Evolutionary conservation across 2,797 vertebrate species (phyloP).

Genomic region (Darevskia mixta): DNA sequence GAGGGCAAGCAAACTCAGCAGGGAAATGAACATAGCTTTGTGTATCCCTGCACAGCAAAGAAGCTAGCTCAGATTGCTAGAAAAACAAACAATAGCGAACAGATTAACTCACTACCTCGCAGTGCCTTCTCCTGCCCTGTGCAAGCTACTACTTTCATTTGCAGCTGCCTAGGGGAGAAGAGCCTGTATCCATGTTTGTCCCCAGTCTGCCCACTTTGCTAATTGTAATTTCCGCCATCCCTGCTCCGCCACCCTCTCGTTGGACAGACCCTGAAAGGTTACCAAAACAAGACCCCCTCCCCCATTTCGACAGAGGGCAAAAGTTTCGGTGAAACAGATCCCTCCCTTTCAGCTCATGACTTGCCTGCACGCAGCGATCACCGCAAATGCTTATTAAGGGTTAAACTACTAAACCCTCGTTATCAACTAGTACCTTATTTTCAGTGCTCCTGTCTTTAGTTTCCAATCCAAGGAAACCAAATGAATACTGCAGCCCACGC

Average conservation of each 20-base stretch:
- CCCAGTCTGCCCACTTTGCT: neutral
- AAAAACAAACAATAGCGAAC: slow-evolving; percentile 59
- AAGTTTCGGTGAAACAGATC: neutral
- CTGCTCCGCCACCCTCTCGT: neutral
- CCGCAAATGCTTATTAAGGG: neutral
- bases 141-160: slow-evolving; percentile 19
- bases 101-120: slow-evolving; percentile 52
- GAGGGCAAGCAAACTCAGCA: slow-evolving; percentile 62
- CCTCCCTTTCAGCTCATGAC: neutral
- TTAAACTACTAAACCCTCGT: neutral
- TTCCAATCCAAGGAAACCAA: slow-evolving; percentile 1
- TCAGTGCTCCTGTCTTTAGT: neutral
- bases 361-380: neutral
- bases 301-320: neutral
- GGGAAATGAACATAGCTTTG: slow-evolving; percentile 37
- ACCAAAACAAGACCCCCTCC: neutral
- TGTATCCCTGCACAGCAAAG: slow-evolving; percentile 55
- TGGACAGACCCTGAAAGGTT: neutral
- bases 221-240: neutral
- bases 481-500: neutral
- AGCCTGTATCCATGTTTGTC: fast-evolving
- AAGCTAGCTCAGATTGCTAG: slow-evolving; percentile 39
- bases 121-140: slow-evolving; percentile 54
- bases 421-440: neutral
- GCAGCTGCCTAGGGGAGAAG: neutral